Percentiles rank a stretch among this genome's conserved stretches.
phyloP scores from a whole-genome alignment of 1,140 invertebrate species.

The Drosophila sulfurigaster region DNA sequence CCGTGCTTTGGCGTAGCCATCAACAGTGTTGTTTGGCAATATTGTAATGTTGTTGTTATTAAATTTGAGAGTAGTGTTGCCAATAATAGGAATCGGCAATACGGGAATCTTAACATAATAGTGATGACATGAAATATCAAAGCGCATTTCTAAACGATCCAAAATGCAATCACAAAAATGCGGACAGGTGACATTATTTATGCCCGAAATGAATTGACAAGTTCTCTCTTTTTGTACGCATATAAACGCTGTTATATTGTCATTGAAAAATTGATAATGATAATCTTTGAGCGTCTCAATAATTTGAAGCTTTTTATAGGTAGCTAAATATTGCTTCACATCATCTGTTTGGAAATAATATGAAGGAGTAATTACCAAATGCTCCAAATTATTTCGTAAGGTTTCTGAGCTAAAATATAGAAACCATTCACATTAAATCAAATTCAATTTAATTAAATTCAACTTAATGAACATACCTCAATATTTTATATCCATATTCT shows the following conservation, averaged over 20 bases:
- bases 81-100: background rate
- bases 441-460: too few relatives aligned
- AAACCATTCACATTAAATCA: too few relatives aligned
- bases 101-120: background rate
- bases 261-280: background rate
- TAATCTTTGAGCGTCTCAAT: too few relatives aligned
- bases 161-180: background rate
- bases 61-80: background rate
- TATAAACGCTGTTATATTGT: background rate
- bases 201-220: background rate
- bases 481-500: too few relatives aligned
- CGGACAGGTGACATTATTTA: background rate
- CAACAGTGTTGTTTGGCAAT: background rate
- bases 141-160: background rate
- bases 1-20: background rate
- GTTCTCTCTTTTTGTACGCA: background rate
- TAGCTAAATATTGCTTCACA: background rate
- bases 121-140: background rate
- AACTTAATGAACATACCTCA: too few relatives aligned
- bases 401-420: background rate
- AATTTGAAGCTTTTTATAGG: background rate
- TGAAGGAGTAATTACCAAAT: background rate
- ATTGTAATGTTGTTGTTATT: background rate
- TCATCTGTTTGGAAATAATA: background rate
- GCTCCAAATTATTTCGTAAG: background rate